A percentile compares a stretch with the other conserved stretches of the same genome.
These are phyloP conservation scores for Halcyon leucocephala DNA, from an alignment of 2,797 vertebrate species.

Conservation along the genomic window DNA sequence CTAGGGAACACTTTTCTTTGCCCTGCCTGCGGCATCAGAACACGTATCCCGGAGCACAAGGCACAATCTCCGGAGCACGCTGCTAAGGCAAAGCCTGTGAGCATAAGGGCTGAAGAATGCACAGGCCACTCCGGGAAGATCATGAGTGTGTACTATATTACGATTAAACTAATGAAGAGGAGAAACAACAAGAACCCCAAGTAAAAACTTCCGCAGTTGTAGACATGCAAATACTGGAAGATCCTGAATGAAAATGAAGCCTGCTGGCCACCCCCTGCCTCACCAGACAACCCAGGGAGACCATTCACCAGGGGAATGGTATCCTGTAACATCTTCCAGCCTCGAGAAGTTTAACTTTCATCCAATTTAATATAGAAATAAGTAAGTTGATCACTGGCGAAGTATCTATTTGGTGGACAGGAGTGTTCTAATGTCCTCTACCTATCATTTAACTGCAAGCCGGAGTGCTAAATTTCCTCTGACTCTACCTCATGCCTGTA, in stretches of 20 bases:
- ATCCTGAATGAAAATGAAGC: background rate
- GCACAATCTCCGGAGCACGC: background rate
- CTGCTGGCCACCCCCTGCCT: background rate
- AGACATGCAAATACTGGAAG: background rate
- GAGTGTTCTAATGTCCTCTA: background rate
- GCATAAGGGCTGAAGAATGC: background rate
- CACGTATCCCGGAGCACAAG: accelerated
- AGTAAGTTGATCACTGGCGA: background rate
- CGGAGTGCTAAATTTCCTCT: constrained; percentile 54
- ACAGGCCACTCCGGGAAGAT: background rate
- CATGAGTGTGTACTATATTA: background rate
- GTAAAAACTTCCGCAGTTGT: background rate
- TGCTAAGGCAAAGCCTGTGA: background rate
- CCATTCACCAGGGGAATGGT: background rate
- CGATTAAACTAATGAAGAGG: background rate
- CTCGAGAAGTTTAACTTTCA: background rate
- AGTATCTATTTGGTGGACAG: background rate
- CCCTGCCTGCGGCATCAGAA: background rate
- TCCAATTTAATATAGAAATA: background rate
- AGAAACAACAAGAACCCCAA: background rate
- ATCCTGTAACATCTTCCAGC: accelerated
- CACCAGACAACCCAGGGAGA: background rate
- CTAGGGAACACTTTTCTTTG: background rate
- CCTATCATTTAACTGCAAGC: constrained; percentile 3
- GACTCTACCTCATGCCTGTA: constrained; percentile 67